A percentile compares a stretch with the other conserved stretches of the same genome.
These are phyloP conservation scores for Neosilurus mollespiculum DNA, from an alignment of 2,797 vertebrate genomes.

Conservation along the genomic window DNA sequence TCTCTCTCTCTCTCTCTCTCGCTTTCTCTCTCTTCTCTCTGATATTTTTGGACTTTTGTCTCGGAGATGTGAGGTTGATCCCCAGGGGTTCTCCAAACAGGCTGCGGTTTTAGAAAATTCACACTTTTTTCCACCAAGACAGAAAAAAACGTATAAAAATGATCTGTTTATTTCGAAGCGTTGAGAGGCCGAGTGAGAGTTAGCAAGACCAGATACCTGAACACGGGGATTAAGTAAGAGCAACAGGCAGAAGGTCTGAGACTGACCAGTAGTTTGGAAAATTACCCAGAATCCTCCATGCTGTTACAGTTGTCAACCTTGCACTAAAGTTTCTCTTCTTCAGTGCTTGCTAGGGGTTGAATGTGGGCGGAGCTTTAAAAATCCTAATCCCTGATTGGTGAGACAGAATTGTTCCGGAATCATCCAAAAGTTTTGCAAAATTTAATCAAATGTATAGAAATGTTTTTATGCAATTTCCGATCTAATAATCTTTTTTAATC, in stretches of 20 bases:
- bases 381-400: background rate
- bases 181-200: no score
- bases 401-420: background rate
- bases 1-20: no score
- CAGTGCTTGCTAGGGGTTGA: background rate
- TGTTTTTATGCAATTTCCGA: background rate
- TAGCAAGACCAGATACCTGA: background rate
- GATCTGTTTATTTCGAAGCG: background rate
- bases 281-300: slow-evolving; percentile 5
- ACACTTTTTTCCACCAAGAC: background rate
- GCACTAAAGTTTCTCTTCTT: background rate
- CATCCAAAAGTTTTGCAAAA: background rate
- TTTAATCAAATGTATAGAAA: background rate
- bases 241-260: background rate
- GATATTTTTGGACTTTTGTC: slow-evolving; percentile 1
- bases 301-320: background rate
- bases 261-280: background rate
- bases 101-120: background rate
- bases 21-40: background rate
- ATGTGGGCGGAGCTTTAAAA: background rate
- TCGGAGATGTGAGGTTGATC: background rate
- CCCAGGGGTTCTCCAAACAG: background rate
- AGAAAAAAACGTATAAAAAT: background rate
- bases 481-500: background rate
- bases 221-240: background rate